These are phyloP conservation scores for Hemistola chrysoprasaria DNA, from an alignment of 2,888 invertebrate genomes.

Conservation along the genomic window DNA sequence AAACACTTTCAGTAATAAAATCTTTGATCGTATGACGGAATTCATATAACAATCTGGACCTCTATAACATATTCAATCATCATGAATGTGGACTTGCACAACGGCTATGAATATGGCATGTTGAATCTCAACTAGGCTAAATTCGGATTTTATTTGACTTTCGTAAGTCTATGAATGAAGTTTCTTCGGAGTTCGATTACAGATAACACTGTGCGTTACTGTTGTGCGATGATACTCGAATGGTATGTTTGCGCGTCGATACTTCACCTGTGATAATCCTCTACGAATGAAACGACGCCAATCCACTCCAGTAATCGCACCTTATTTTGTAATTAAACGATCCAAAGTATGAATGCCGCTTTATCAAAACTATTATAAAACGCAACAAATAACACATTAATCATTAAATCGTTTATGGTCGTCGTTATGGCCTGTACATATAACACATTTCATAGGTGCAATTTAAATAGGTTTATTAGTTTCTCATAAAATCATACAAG, in stretches of 20 bases:
- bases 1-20: too few species aligned
- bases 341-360: too few species aligned
- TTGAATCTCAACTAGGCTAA: slow-evolving; percentile 54
- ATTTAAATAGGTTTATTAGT: slow-evolving; percentile 29
- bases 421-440: slow-evolving; percentile 11
- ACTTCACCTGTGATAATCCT: slow-evolving; percentile 16
- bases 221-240: slow-evolving; percentile 20
- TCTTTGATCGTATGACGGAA: too few species aligned
- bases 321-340: too few species aligned
- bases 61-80: slow-evolving; percentile 1
- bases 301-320: background rate
- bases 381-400: too few species aligned
- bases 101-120: slow-evolving; percentile 42
- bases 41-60: too few species aligned
- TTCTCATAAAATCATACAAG: slow-evolving; percentile 21
- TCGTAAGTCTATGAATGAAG: slow-evolving; percentile 65
- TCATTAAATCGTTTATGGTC: slow-evolving; percentile 15
- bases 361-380: too few species aligned
- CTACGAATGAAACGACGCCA: slow-evolving; percentile 5
- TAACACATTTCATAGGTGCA: slow-evolving; percentile 16
- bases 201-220: slow-evolving; percentile 21
- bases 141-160: slow-evolving; percentile 69
- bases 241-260: slow-evolving; percentile 13
- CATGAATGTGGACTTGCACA: slow-evolving; percentile 35
- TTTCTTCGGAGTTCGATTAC: slow-evolving; percentile 43